phyloP scores from a whole-genome alignment of 2,113 vertebrate species.

The Ciconia maguari region DNA sequence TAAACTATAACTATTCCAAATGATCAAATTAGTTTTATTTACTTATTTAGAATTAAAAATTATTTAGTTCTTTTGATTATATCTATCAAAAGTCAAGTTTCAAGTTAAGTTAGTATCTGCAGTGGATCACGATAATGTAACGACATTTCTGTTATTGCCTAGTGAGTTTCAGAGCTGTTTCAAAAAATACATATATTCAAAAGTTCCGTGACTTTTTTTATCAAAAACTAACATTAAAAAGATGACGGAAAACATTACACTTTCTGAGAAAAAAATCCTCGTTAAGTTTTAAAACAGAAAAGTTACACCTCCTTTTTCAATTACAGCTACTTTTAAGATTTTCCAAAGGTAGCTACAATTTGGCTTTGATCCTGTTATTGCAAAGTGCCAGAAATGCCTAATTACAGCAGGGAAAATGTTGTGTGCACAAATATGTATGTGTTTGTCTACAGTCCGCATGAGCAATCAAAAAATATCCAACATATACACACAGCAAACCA shows the following conservation, averaged over 20 bases:
- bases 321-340: not conserved
- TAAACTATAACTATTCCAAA: not conserved
- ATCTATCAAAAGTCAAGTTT: not conserved
- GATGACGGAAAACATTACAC: not conserved
- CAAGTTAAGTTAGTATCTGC: not conserved
- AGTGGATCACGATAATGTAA: fast-evolving
- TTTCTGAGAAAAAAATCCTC: not conserved
- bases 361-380: not conserved
- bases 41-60: not conserved
- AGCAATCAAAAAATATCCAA: conserved; percentile 45
- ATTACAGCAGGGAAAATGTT: conserved; percentile 16
- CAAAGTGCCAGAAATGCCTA: conserved; percentile 22
- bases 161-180: not conserved
- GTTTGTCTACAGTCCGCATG: conserved; percentile 23
- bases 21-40: not conserved
- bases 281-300: not conserved
- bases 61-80: not conserved
- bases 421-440: not conserved
- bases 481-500: not conserved
- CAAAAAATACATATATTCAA: not conserved
- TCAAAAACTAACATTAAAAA: not conserved
- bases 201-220: not conserved
- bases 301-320: not conserved
- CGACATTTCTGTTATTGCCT: not conserved
- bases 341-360: conserved; percentile 28